These are phyloP conservation scores for Coreoperca whiteheadi DNA, from an alignment of 2,113 vertebrate genomes.

Conservation along the genomic window DNA sequence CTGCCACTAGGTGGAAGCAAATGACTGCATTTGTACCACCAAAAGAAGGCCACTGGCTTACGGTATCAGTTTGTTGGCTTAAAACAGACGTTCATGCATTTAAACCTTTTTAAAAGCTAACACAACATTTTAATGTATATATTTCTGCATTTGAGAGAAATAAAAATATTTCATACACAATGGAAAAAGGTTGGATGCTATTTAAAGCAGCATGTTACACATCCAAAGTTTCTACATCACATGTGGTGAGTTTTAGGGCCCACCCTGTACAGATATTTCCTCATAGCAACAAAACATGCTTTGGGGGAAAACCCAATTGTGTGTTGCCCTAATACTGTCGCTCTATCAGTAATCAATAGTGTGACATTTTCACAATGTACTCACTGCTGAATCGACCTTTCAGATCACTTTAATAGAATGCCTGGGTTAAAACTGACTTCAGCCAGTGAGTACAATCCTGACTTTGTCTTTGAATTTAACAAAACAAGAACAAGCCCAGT, in stretches of 20 bases:
- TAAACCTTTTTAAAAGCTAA: neutral
- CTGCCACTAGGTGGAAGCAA: conserved; percentile 62
- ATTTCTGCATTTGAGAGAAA: neutral
- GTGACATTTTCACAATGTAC: neutral
- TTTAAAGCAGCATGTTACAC: neutral
- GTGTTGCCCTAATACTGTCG: neutral
- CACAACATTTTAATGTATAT: neutral
- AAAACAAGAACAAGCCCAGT: neutral
- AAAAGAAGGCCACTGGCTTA: neutral
- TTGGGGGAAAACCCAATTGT: neutral
- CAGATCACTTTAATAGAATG: neutral
- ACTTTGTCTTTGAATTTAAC: neutral
- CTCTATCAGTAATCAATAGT: neutral
- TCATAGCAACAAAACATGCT: neutral
- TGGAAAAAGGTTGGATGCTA: neutral
- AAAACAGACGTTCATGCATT: neutral
- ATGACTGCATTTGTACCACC: neutral
- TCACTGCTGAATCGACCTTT: neutral
- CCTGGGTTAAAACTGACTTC: neutral
- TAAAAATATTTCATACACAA: conserved; percentile 7
- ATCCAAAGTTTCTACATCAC: neutral
- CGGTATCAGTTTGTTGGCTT: neutral
- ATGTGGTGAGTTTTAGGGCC: neutral
- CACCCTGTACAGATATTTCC: conserved; percentile 20
- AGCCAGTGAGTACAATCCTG: neutral